Percentiles rank a stretch among this genome's conserved stretches.
Conservation (phyloP, 1,140 invertebrate genomes). For the Sycobia sp. region DNA sequence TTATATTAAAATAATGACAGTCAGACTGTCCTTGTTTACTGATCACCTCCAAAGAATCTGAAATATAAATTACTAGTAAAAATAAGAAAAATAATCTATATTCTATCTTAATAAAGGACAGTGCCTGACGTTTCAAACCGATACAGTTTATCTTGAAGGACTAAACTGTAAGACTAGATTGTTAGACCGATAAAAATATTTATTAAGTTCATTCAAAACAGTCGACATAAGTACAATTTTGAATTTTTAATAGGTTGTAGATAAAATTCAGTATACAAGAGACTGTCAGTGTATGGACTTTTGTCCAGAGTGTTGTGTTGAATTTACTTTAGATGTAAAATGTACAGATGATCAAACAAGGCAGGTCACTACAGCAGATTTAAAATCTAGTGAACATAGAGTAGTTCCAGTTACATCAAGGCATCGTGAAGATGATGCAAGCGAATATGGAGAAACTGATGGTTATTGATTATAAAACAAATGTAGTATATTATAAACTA, state of each 20-base stretch:
- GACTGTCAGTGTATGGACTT: conserved; percentile 98
- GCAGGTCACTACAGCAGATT: conserved; percentile 95
- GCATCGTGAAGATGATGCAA: conserved; percentile 86
- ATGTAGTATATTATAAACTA: conserved; percentile 24
- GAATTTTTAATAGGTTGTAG: conserved; percentile 68
- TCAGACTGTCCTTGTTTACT: no score
- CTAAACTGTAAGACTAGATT: no score
- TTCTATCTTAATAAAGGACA: no score
- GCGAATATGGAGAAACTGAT: conserved; percentile 92
- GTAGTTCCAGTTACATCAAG: conserved; percentile 92
- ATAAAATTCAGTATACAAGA: conserved; percentile 79
- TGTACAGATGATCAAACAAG: conserved; percentile 91
- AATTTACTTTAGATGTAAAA: conserved; percentile 96
- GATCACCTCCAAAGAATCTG: no score
- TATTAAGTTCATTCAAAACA: no score
- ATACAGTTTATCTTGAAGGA: no score
- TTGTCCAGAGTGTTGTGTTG: conserved; percentile 95
- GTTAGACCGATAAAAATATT: no score
- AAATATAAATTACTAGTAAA: no score
- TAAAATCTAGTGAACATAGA: conserved; percentile 87
- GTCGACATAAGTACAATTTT: no score
- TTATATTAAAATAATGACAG: no score
- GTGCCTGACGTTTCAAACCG: no score
- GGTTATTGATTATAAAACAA: conserved; percentile 57
- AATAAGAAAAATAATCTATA: no score